Evolutionary conservation across 2,888 invertebrate species (phyloP), one percentile per base, ranked within the genome.

Genomic region (Mythimna impura): DNA sequence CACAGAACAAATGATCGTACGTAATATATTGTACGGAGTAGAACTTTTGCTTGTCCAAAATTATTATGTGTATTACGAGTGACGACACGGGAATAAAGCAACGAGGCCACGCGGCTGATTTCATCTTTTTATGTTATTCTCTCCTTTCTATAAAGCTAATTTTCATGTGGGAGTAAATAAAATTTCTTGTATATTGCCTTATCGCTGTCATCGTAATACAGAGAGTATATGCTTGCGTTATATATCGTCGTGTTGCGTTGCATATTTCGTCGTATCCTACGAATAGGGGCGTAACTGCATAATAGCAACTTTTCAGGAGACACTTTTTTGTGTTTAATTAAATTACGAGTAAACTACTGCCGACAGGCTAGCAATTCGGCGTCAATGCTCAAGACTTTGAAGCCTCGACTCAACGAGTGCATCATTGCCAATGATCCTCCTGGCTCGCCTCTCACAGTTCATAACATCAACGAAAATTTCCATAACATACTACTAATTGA

Each of bases 141-240:
- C 58, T 57, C 52, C n/a, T 70, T 72, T 77, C 57, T 80, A 58
- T 76, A 76, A 71, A 67, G 55, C 54, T 72, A 76, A 76, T 77
- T 81, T 81, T 52, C 50, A 61, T 64, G 52, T 81, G 55, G 50
- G 55, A 58, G 50, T 66, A 71, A 66, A 68, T 60, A 71, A 30
- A 14, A 52, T 25, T 70, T 60, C 58, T 75, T 55, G 40, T 77
- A n/a, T 34, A 40, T 68, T 47, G 30, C 25, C 17, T 62, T 69
- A 57, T 55, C 54, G 20, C 25, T 66, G 3, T 50, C 9, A 0
- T 40, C 36, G 52, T 58, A 14, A 20, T 43, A 34, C 17, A 22
- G 0, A 54, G 58, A 6, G n/a, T n/a, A 22, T 12, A 1, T 60
- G 0, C 2, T 30, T 8, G 20, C 3, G 14, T 34, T 62, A 22